phyloP scores from a whole-genome alignment of 2,888 invertebrate species.

The Myopa tessellatipennis region DNA sequence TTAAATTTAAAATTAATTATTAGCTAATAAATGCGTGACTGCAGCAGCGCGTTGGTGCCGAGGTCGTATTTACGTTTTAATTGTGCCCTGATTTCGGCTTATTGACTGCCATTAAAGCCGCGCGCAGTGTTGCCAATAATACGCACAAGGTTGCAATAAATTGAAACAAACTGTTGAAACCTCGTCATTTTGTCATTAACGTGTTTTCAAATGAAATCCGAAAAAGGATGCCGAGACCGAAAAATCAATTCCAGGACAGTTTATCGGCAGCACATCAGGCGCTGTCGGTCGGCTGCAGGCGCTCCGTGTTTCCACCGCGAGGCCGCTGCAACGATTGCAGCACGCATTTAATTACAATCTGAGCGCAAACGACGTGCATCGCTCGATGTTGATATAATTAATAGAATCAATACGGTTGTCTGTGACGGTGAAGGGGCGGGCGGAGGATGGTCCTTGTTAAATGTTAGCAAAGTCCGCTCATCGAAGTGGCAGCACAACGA shows the following conservation, averaged over 20 bases:
- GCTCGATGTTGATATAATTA: conserved; percentile 65
- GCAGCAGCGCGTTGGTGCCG: conserved; percentile 5
- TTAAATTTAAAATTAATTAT: conserved; percentile 40
- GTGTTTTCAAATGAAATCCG: conserved; percentile 5
- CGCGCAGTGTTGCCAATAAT: conserved; percentile 14
- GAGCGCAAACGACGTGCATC: conserved; percentile 47
- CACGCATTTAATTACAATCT: conserved; percentile 63
- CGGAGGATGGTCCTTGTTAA: neutral
- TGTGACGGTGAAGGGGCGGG: neutral
- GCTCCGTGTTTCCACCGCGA: neutral
- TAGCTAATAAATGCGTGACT: conserved; percentile 42
- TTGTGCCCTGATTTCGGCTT: conserved; percentile 19
- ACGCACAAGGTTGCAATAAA: conserved; percentile 14
- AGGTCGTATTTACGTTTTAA: conserved; percentile 10
- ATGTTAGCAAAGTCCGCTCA: conserved; percentile 12
- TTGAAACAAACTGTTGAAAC: conserved; percentile 27
- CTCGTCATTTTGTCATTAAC: conserved; percentile 60
- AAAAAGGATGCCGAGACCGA: conserved; percentile 40
- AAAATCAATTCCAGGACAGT: conserved; percentile 58
- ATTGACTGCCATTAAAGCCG: conserved; percentile 11
- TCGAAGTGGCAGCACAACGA: neutral
- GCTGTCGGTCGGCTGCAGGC: neutral
- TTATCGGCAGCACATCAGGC: conserved; percentile 59
- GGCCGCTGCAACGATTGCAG: conserved; percentile 53
- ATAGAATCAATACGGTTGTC: conserved; percentile 61